Evolutionary conservation across 2,888 invertebrate genomes (phyloP).

Genomic region (Meghimatium bilineatum): DNA sequence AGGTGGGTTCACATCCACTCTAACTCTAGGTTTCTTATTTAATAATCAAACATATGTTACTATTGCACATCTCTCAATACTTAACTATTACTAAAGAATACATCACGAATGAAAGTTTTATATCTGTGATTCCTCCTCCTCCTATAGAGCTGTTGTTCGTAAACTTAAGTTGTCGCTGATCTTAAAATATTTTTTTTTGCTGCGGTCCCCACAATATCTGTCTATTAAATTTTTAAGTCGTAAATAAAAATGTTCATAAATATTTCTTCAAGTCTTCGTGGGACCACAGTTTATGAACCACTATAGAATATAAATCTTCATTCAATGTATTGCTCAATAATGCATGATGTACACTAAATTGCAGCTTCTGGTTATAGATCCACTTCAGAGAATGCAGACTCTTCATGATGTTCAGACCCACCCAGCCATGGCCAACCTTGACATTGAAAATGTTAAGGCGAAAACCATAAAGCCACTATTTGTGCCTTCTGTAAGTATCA

Average conservation of each 20-base stretch:
- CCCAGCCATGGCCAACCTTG: constrained; percentile 81
- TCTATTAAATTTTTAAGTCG: too few species aligned
- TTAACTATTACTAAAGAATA: background rate
- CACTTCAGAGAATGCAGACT: constrained; percentile 82
- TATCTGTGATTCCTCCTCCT: background rate
- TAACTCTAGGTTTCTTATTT: too few species aligned
- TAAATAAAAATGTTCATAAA: too few species aligned
- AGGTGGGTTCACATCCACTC: too few species aligned
- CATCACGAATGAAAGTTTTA: background rate
- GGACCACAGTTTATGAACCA: too few species aligned
- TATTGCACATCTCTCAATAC: too few species aligned
- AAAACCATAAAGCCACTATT: constrained; percentile 83
- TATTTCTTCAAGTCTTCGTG: too few species aligned
- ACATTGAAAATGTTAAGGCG: constrained; percentile 82
- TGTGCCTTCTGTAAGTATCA: constrained; percentile 82
- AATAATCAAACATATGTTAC: too few species aligned
- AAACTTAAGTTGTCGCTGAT: too few species aligned
- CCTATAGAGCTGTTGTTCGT: too few species aligned
- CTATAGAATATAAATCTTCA: background rate
- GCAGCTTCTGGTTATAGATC: constrained; percentile 79
- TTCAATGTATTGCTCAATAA: background rate
- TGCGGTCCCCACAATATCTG: too few species aligned
- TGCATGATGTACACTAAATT: constrained; percentile 28
- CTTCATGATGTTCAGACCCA: constrained; percentile 83
- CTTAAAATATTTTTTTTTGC: too few species aligned